Base-by-base conservation (phyloP, 2,113 vertebrate species). In the Caretta caretta region DNA sequence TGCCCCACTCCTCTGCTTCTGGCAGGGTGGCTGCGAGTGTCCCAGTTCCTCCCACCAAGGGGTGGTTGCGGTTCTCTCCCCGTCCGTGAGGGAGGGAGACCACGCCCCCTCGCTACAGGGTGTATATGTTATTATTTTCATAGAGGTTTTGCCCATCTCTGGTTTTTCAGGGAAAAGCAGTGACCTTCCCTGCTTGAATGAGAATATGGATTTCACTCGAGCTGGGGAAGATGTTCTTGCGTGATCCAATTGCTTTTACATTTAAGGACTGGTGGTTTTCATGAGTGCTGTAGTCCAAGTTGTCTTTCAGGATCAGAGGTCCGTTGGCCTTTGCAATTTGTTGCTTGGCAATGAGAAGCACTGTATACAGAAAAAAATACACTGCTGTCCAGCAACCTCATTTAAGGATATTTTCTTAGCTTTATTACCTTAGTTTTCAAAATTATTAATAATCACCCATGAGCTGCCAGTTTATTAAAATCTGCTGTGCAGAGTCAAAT, bases 381-480 rank as follows among this genome's bases (percentile, higher is more conserved):
- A 49, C 79, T 87, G 84, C 83, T 96, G 92, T 96, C 85, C 93
- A 94, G 86, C 90, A 97, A 85, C 80, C 57, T 91, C 4, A 14
- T 83, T 90, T 87, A 91, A 89, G 85, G 84, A 72, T 90, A 95
- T 96, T 97, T 97, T 92, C 89, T 54, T 95, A 93, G 57, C 83
- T 97, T 10, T 95, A 6, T 88, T 91, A 50, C 88, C 93, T 94
- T 90, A 94, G 86, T 82, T 96, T 87, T 93, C 91, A 93, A 90
- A 92, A 92, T 92, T 78, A 84, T 3, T 29, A 88, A 93, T 72
- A 95, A 84, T 93, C n/a, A 4, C 57, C 46, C 46, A 31, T 89
- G 50, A 93, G 84, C 54, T 90, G 62, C 80, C 83, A 10, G 89
- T 84, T 96, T 95, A 90, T 93, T 90, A 88, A 91, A 89, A n/a